These are phyloP conservation scores for Prionace glauca DNA, from an alignment of 2,797 vertebrate species.

Conservation along the genomic window DNA sequence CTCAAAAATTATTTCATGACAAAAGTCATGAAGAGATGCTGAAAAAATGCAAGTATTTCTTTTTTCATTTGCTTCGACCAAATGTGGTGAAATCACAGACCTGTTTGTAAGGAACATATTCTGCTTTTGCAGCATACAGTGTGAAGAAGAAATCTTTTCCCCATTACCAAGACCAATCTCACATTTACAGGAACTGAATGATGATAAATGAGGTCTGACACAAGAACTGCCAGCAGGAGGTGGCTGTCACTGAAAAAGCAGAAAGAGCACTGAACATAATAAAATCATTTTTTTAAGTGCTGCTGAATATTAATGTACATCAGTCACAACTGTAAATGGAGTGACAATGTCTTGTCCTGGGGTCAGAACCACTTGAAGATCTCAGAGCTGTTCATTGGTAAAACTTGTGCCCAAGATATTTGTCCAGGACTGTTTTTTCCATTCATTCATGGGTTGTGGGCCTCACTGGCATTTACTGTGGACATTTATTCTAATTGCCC, in stretches of 20 bases:
- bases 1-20: not conserved
- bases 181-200: not conserved
- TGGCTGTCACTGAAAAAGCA: not conserved
- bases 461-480: too few species aligned
- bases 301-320: not conserved
- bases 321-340: not conserved
- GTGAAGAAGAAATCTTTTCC: not conserved
- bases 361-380: not conserved
- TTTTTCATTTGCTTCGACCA: not conserved
- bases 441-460: too few species aligned
- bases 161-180: not conserved
- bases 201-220: not conserved
- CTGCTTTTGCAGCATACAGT: not conserved
- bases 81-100: not conserved
- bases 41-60: not conserved
- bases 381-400: not conserved
- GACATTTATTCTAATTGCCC: too few species aligned
- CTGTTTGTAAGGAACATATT: not conserved
- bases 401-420: not conserved
- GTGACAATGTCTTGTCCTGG: too few species aligned
- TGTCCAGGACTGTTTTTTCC: not conserved
- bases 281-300: not conserved
- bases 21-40: not conserved
- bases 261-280: not conserved
- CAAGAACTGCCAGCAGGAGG: not conserved